phyloP scores from a whole-genome alignment of 2,888 invertebrate species.

The Leucoma salicis region DNA sequence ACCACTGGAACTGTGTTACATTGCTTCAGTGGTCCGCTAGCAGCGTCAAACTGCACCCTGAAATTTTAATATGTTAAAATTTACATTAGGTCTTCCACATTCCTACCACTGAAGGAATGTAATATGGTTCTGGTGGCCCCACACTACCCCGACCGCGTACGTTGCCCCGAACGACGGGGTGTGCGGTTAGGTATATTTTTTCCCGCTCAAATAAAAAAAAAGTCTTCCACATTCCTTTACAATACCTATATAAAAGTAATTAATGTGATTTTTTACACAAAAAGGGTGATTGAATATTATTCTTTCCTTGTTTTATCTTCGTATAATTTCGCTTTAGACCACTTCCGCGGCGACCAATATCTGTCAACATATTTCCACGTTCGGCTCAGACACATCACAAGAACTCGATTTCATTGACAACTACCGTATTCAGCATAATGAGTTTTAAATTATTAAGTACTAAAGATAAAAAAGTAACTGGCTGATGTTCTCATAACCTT shows the following conservation, averaged over 20 bases:
- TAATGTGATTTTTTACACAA: constrained; percentile 54
- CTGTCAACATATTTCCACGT: constrained; percentile 80
- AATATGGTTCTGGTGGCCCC: no score
- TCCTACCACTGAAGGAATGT: no score
- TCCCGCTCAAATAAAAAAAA: no score
- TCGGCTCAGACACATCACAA: constrained; percentile 75
- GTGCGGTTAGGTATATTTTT: no score
- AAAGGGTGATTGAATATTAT: constrained; percentile 60
- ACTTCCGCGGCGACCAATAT: constrained; percentile 79
- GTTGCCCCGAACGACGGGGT: no score
- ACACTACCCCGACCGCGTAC: no score
- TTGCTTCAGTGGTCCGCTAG: no score
- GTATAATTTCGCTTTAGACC: constrained; percentile 76
- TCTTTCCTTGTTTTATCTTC: constrained; percentile 73
- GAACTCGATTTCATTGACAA: constrained; percentile 80
- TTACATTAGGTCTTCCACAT: no score
- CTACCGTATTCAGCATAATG: constrained; percentile 73
- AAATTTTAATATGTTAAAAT: no score
- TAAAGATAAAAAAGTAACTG: constrained; percentile 75
- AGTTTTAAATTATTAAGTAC: constrained; percentile 81
- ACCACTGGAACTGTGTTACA: no score
- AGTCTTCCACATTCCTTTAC: constrained; percentile 17
- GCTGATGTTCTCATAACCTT: constrained; percentile 64
- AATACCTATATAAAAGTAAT: constrained; percentile 28
- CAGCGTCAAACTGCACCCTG: no score